Percentiles rank a stretch among this genome's conserved stretches.
Conservation (phyloP, 2,113 vertebrate species). For the Tetrao urogallus region DNA sequence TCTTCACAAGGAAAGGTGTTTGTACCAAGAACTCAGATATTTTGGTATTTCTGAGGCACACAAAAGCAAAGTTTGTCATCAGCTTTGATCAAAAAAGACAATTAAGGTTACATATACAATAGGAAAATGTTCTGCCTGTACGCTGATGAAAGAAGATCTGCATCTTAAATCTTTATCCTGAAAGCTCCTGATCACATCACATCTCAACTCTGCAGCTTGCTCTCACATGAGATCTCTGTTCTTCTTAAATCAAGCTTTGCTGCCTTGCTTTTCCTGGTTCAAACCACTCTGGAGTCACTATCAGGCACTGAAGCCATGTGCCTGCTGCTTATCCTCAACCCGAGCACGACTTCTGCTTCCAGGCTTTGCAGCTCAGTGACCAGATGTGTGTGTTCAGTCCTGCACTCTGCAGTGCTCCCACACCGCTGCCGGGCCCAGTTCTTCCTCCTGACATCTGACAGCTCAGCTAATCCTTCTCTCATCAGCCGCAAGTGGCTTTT, state of each 20-base stretch:
- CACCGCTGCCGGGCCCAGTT: fast-evolving
- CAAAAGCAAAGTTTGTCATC: not conserved
- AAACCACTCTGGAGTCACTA: not conserved
- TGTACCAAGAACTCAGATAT: not conserved
- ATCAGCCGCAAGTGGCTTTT: not conserved
- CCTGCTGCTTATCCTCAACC: not conserved
- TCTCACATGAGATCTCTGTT: not conserved
- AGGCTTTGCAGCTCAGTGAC: fast-evolving
- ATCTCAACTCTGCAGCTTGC: not conserved
- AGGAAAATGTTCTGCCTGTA: not conserved
- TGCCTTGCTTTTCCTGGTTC: not conserved
- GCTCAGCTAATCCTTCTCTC: not conserved
- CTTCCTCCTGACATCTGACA: not conserved
- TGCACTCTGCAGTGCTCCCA: not conserved
- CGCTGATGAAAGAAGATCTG: not conserved
- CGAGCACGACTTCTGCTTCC: not conserved
- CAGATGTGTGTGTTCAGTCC: fast-evolving
- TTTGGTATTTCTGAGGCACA: not conserved
- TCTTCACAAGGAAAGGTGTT: not conserved
- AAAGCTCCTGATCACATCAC: not conserved
- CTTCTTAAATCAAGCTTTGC: not conserved
- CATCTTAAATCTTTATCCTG: not conserved
- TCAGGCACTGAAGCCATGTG: not conserved
- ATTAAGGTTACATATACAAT: not conserved
- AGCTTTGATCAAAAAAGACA: not conserved